A percentile compares a stretch with the other conserved stretches of the same genome.
Evolutionary conservation across 2,888 invertebrate genomes (phyloP).

Genomic region (Tinea pellionella): DNA sequence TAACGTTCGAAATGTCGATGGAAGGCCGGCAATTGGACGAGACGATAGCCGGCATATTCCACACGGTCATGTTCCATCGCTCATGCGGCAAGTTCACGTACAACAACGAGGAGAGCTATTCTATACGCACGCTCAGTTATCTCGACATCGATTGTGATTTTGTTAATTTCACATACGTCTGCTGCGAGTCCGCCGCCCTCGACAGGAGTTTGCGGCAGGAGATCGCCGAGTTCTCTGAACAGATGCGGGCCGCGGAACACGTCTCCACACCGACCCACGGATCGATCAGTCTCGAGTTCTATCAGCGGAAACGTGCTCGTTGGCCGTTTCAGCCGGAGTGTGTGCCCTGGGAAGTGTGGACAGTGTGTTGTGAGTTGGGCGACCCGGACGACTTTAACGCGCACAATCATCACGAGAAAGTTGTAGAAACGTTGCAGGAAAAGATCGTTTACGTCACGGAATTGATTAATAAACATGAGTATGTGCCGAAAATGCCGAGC

Average conservation of each 20-base stretch:
- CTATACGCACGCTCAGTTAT: conserved; percentile 95
- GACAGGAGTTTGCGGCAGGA: conserved; percentile 79
- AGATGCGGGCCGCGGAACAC: conserved; percentile 78
- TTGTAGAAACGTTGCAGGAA: conserved; percentile 89
- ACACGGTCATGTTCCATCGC: conserved; percentile 91
- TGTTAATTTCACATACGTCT: conserved; percentile 97
- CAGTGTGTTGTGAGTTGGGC: conserved; percentile 89
- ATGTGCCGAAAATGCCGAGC: conserved; percentile 95
- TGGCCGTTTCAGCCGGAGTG: conserved; percentile 93
- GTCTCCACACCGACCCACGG: conserved; percentile 73
- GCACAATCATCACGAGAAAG: conserved; percentile 87
- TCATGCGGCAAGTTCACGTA: conserved; percentile 94
- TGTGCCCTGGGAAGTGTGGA: conserved; percentile 99
- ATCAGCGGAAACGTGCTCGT: conserved; percentile 88
- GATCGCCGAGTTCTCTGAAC: conserved; percentile 82
- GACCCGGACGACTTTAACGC: conserved; percentile 89
- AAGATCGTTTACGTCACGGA: conserved; percentile 95
- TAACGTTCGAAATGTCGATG: conserved; percentile 84
- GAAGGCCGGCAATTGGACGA: conserved; percentile 94
- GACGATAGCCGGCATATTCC: conserved; percentile 90
- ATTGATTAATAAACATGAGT: conserved; percentile 95
- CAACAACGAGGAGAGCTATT: conserved; percentile 93
- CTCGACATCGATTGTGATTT: conserved; percentile 98
- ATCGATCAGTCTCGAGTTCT: conserved; percentile 94
- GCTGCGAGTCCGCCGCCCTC: conserved; percentile 86